A percentile compares a stretch with the other conserved stretches of the same genome.
phyloP scores from a whole-genome alignment of 2,113 vertebrate species.

The Microtus oregoni region DNA sequence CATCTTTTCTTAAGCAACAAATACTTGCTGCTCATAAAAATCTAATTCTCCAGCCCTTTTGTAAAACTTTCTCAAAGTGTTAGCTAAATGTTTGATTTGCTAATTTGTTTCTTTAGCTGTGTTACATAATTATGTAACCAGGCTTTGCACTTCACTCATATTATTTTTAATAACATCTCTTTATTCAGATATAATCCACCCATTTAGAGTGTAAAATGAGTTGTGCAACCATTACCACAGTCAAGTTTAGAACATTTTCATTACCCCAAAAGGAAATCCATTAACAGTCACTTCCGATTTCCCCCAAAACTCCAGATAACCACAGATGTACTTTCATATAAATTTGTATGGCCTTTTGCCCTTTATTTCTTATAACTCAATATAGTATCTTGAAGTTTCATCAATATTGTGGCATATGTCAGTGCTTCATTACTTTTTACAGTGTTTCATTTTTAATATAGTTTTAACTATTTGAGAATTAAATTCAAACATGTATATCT shows the following conservation, averaged over 20 bases:
- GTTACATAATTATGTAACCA: constrained; percentile 58
- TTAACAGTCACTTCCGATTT: neutral
- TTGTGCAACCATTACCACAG: constrained; percentile 32
- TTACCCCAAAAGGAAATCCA: constrained; percentile 29
- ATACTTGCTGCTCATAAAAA: constrained; percentile 23
- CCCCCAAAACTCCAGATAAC: neutral
- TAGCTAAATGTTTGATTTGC: constrained; percentile 35
- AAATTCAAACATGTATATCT: neutral
- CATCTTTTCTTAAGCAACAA: neutral
- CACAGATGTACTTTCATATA: neutral
- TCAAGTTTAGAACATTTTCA: constrained; percentile 45
- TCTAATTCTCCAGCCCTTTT: neutral
- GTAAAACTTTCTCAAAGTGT: neutral
- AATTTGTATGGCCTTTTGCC: neutral
- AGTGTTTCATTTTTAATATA: neutral
- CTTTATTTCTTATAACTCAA: neutral
- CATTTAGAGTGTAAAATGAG: constrained; percentile 37
- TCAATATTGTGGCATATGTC: neutral
- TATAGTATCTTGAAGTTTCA: neutral
- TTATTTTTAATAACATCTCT: constrained; percentile 42
- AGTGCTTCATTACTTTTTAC: neutral
- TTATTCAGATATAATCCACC: constrained; percentile 55
- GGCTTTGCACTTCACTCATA: constrained; percentile 18
- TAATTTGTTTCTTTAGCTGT: constrained; percentile 41
- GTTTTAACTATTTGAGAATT: neutral